Evolutionary conservation across 2,888 invertebrate genomes (phyloP).

Genomic region (Disparrhopalites patrizii): DNA sequence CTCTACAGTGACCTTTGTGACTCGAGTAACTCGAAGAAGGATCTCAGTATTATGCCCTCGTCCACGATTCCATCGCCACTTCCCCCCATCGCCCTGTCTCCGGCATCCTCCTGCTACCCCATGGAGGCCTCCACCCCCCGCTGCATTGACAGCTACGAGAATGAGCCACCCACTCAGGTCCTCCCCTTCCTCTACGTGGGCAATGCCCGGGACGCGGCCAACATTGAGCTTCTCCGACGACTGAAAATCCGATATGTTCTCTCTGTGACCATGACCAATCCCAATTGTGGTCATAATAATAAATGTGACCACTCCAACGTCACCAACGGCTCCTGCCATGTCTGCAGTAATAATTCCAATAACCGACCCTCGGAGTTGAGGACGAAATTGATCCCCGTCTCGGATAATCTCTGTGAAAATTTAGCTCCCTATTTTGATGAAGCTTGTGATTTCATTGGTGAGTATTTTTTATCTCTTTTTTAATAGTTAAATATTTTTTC

Average conservation of each 20-base stretch:
- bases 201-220: constrained; percentile 74
- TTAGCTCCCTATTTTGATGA: constrained; percentile 83
- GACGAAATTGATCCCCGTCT: constrained; percentile 61
- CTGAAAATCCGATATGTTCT: constrained; percentile 71
- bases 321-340: neutral
- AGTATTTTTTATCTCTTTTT: too few species aligned
- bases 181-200: constrained; percentile 77
- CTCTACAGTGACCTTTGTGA: constrained; percentile 70
- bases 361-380: constrained; percentile 6
- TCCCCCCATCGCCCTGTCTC: constrained; percentile 26
- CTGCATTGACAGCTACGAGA: constrained; percentile 38
- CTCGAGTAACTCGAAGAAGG: constrained; percentile 52
- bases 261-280: constrained; percentile 73
- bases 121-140: constrained; percentile 22
- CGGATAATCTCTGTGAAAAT: constrained; percentile 79
- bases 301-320: constrained; percentile 8
- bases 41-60: constrained; percentile 35
- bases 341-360: neutral
- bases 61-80: constrained; percentile 17
- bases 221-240: constrained; percentile 62
- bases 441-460: constrained; percentile 80
- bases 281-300: constrained; percentile 49
- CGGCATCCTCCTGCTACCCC: constrained; percentile 6
- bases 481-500: too few species aligned
- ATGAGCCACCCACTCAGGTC: constrained; percentile 66